Evolutionary conservation across 2,888 invertebrate genomes (phyloP), one percentile per base, ranked within the genome.

Genomic region (Glyphotaelius pellucidus): DNA sequence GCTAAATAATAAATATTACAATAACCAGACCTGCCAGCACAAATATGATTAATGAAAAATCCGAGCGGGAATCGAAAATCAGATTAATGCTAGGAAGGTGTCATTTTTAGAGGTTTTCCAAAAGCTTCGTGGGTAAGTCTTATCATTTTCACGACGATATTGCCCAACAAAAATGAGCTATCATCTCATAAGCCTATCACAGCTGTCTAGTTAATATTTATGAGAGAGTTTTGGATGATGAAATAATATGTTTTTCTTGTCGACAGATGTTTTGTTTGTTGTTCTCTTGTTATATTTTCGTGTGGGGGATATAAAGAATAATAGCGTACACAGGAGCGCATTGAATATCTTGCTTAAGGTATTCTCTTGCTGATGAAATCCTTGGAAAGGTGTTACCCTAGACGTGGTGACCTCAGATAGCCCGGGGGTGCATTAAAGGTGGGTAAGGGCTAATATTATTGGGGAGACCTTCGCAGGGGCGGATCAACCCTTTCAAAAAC

Each of bases 401-500:
- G 67, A 67, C 25, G 67, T 67, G 67, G 67, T 25, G 25, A 7
- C 67, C n/a, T 67, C 67, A 25, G 67, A 25, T 67, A 86, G 35
- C 86, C 86, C 42, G 14, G 11, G 30, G 42, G 32, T 86, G 86
- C 47, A 47, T 14, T 86, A 47, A 86, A 14, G 14, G 38, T 38
- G 86, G n/a, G 42, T 30, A n/a, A 42, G 86, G 86, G 32, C 25
- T 86, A 86, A 86, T 47, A 86, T 42, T 42, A 4, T 47, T 30
- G 47, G 30, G 3, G 42, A 30, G n/a, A n/a, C 86, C n/a, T 30
- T 86, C 15, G 30, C 30, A 42, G 30, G 15, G 25, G 12, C 15
- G 67, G 67, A 67, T 67, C 67, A 67, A 67, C 67, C 25, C 9
- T n/a, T 67, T 1, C 25, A 67, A 67, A 67, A 19, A 19, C 19